A percentile compares a stretch with the other conserved stretches of the same genome.
These are phyloP conservation scores for Epirrhoe tristata DNA, from an alignment of 2,888 invertebrate species.

Conservation along the genomic window DNA sequence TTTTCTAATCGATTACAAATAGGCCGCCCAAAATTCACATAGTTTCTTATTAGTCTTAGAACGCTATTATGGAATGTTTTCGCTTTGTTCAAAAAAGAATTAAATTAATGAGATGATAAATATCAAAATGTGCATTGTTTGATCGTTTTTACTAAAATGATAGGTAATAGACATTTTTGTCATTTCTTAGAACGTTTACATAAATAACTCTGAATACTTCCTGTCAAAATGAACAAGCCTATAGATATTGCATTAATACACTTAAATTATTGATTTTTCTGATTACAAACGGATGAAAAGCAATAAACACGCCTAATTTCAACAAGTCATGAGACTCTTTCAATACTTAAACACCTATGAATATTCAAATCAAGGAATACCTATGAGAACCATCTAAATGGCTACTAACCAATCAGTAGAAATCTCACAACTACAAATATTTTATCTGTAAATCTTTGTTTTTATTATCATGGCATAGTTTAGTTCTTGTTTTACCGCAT, in stretches of 20 bases:
- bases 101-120: not conserved
- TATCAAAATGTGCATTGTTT: conserved; percentile 5
- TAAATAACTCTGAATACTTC: not conserved
- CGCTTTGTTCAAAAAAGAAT: conserved; percentile 6
- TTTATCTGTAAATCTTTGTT: conserved; percentile 22
- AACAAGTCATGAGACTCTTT: conserved; percentile 3
- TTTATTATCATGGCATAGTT: conserved; percentile 22
- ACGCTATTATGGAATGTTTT: conserved; percentile 13
- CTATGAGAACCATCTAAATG: not conserved
- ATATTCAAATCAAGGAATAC: conserved; percentile 12
- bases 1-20: conserved; percentile 67
- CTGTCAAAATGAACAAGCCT: not conserved
- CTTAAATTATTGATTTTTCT: conserved; percentile 3
- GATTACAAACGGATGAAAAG: not conserved
- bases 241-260: not conserved
- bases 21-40: conserved; percentile 59
- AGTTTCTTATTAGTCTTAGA: conserved; percentile 57
- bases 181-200: not conserved
- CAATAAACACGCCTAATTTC: conserved; percentile 3
- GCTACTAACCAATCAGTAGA: conserved; percentile 20
- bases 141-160: not conserved
- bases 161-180: not conserved
- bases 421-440: conserved; percentile 20
- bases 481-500: conserved; percentile 20
- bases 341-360: not conserved